Evolutionary conservation across 2,797 vertebrate species (phyloP).

Genomic region (Corythornis leucogaster): DNA sequence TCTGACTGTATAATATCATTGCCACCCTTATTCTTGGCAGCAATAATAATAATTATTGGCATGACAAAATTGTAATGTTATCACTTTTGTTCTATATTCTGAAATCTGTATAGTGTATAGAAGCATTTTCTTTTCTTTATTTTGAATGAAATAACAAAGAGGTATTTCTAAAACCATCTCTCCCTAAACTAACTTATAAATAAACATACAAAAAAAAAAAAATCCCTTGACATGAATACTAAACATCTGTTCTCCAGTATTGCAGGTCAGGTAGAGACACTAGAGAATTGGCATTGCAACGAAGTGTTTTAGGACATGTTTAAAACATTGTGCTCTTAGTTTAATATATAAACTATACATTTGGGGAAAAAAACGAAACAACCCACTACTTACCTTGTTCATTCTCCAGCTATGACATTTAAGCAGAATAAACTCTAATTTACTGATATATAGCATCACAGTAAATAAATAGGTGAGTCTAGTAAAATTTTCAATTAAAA

Average conservation of each 20-base stretch:
- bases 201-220: neutral
- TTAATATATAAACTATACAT: neutral
- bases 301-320: neutral
- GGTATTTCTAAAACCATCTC: neutral
- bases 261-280: neutral
- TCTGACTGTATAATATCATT: neutral
- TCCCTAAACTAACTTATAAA: neutral
- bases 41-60: neutral
- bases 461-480: neutral
- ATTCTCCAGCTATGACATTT: neutral
- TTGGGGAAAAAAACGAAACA: neutral
- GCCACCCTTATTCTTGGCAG: neutral
- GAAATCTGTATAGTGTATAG: neutral
- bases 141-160: neutral
- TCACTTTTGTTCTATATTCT: neutral
- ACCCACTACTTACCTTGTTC: neutral
- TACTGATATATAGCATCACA: neutral
- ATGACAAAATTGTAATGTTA: neutral
- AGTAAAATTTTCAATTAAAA: neutral
- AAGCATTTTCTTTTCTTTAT: neutral
- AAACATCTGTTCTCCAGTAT: neutral
- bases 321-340: neutral
- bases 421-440: neutral
- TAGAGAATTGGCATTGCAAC: neutral
- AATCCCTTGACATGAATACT: rapidly evolving